Conservation (phyloP, 2,888 invertebrate genomes). For the Eilema sororculum region DNA sequence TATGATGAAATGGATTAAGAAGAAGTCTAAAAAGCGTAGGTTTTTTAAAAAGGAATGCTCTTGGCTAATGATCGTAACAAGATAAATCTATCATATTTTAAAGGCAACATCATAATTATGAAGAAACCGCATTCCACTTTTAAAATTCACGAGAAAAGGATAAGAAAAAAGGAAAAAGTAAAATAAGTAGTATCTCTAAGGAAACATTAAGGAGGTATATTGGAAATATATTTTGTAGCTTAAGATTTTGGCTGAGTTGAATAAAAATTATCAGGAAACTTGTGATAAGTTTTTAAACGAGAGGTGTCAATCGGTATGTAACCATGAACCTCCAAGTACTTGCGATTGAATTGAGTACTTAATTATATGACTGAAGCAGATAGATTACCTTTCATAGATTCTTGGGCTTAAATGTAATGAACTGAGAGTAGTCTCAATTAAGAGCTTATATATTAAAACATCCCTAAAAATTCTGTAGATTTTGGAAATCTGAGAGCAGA, state of each 20-base stretch:
- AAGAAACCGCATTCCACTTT: constrained; percentile 7
- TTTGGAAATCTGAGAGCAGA: too few species aligned
- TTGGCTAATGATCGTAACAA: not conserved
- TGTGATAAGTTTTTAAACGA: constrained; percentile 6
- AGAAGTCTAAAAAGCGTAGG: not conserved
- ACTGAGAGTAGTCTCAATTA: too few species aligned
- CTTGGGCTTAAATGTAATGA: too few species aligned
- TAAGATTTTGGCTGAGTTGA: not conserved
- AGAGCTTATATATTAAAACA: too few species aligned
- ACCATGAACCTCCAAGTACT: too few species aligned
- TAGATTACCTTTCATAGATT: too few species aligned
- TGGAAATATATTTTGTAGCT: constrained; percentile 9
- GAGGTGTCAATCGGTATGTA: not conserved
- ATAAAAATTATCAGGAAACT: constrained; percentile 17
- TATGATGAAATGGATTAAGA: too few species aligned
- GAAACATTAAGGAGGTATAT: constrained; percentile 16
- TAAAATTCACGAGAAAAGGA: constrained; percentile 14
- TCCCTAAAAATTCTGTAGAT: too few species aligned
- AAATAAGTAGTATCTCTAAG: not conserved
- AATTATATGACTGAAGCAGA: constrained; percentile 35
- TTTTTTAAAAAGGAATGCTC: not conserved
- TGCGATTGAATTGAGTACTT: constrained; percentile 35
- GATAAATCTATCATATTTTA: constrained; percentile 10
- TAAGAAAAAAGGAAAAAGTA: constrained; percentile 10
- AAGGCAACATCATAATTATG: constrained; percentile 14